Conservation (phyloP, 2,797 vertebrate genomes). For the Taenioides sp. region DNA sequence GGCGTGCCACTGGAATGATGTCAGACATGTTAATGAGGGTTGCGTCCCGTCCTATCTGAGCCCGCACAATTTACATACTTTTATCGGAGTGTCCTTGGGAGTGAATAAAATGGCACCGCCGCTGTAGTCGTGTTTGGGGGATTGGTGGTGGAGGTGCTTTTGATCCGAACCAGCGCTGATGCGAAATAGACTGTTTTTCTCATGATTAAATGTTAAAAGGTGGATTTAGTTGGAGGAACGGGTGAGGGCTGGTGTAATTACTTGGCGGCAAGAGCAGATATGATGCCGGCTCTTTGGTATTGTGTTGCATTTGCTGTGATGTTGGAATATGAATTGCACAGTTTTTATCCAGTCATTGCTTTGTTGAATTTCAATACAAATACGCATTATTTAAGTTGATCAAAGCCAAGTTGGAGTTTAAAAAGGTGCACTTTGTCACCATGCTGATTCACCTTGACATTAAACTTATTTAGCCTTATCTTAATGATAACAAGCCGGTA, state of each 20-base stretch:
- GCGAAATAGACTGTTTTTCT: slow-evolving; percentile 4
- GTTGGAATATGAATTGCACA: background rate
- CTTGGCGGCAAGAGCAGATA: background rate
- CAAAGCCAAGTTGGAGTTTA: too few species aligned
- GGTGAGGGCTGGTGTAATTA: background rate
- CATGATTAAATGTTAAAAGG: slow-evolving; percentile 8
- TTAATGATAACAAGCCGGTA: too few species aligned
- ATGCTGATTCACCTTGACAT: background rate
- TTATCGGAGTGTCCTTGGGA: slow-evolving; percentile 35
- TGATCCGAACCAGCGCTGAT: slow-evolving; percentile 6
- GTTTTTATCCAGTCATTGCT: background rate
- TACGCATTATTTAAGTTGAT: too few species aligned
- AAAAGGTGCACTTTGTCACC: too few species aligned
- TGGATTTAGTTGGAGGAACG: slow-evolving; percentile 3
- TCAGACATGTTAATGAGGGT: slow-evolving; percentile 55
- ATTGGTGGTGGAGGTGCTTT: slow-evolving; percentile 5
- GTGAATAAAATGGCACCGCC: slow-evolving; percentile 18
- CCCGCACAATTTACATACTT: slow-evolving; percentile 30
- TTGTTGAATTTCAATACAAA: too few species aligned
- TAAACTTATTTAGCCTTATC: too few species aligned
- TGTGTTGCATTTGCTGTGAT: background rate
- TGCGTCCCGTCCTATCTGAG: slow-evolving; percentile 37
- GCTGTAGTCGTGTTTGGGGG: slow-evolving; percentile 1
- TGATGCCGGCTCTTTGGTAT: background rate
- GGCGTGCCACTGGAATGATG: slow-evolving; percentile 40